Evolutionary conservation across 2,888 invertebrate species (phyloP).

Genomic region (Aelia acuminata): DNA sequence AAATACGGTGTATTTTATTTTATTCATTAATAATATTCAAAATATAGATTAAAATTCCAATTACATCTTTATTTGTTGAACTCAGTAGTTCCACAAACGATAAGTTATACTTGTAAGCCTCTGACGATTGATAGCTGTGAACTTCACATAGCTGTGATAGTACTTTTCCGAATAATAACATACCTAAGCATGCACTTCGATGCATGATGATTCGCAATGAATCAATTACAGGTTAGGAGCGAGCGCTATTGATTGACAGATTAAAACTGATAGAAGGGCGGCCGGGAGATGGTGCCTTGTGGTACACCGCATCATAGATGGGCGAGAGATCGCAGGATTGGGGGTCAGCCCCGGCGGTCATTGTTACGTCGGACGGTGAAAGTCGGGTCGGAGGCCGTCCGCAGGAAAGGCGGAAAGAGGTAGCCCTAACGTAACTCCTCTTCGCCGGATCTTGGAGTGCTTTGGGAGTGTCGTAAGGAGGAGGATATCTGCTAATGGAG

Average conservation of each 20-base stretch:
- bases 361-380: conserved; percentile 38
- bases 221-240: not conserved
- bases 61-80: too few species aligned
- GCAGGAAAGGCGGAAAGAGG: conserved; percentile 38
- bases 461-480: not conserved
- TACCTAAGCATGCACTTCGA: not conserved
- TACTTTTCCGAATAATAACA: not conserved
- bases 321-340: not conserved
- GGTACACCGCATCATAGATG: conserved; percentile 37
- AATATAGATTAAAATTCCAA: too few species aligned
- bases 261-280: not conserved
- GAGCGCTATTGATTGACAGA: not conserved
- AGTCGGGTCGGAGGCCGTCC: conserved; percentile 26
- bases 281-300: not conserved
- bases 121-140: not conserved
- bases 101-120: not conserved
- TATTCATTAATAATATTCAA: too few species aligned
- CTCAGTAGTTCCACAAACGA: not conserved
- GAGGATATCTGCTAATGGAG: not conserved
- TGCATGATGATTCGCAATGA: not conserved
- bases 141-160: not conserved
- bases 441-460: not conserved
- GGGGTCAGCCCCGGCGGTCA: conserved; percentile 21
- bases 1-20: too few species aligned
- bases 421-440: conserved; percentile 32